Percentiles rank a stretch among this genome's conserved stretches.
phyloP scores from a whole-genome alignment of 2,113 vertebrate species.

The Callipepla californica region DNA sequence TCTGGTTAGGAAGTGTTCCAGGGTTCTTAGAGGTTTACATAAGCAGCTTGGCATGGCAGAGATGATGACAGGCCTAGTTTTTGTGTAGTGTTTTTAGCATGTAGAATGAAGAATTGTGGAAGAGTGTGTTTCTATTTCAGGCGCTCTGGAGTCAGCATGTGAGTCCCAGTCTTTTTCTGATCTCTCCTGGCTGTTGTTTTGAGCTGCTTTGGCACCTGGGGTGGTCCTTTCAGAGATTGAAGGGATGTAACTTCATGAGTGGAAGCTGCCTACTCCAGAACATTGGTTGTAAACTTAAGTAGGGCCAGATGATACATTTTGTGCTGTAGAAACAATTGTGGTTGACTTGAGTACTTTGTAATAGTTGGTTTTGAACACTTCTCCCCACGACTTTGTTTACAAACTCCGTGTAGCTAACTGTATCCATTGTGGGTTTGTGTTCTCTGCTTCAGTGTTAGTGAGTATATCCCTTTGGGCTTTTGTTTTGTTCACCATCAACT shows the following conservation, averaged over 20 bases:
- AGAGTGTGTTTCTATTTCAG: neutral
- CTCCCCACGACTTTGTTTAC: neutral
- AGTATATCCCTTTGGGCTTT: neutral
- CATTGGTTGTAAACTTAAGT: neutral
- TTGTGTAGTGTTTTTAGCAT: neutral
- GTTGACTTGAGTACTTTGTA: neutral
- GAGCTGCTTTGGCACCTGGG: neutral
- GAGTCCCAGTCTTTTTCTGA: neutral
- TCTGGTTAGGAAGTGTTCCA: neutral
- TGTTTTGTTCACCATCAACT: neutral
- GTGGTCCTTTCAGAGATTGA: neutral
- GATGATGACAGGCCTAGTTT: neutral
- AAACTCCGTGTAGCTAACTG: neutral
- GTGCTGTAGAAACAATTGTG: neutral
- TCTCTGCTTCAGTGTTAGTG: neutral
- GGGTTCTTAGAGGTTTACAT: neutral
- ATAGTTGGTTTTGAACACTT: neutral
- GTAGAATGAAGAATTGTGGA: neutral
- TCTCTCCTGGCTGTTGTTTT: neutral
- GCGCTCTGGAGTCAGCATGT: neutral
- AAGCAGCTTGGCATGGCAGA: neutral
- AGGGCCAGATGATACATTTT: fast-evolving
- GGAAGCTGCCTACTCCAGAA: neutral
- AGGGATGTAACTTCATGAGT: neutral
- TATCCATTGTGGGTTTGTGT: neutral